These are phyloP conservation scores for Rachycentron canadum DNA, from an alignment of 2,797 vertebrate species.

Conservation along the genomic window DNA sequence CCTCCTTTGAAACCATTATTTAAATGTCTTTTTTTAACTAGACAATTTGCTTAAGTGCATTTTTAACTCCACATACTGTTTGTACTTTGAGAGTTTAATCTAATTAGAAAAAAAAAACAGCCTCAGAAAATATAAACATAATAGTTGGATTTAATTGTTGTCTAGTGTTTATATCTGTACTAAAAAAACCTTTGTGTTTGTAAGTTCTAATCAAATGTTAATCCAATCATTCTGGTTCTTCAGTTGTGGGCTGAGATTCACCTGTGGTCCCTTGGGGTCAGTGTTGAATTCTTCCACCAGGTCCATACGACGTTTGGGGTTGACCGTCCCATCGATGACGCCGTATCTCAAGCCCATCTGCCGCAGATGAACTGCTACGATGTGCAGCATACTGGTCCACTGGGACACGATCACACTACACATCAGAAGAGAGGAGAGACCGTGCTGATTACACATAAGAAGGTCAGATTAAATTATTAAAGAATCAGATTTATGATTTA, in stretches of 20 bases:
- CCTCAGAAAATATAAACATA: not conserved
- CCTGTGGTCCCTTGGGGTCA: conserved; percentile 89
- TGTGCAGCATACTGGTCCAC: conserved; percentile 95
- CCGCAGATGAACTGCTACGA: conserved; percentile 90
- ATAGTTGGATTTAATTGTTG: too few relatives aligned
- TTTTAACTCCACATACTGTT: not conserved
- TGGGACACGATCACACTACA: conserved; percentile 95
- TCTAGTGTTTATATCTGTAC: not conserved
- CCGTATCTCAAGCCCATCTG: conserved; percentile 83
- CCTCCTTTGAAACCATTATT: not conserved
- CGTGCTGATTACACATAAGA: not conserved
- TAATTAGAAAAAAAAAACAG: not conserved
- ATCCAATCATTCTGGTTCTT: not conserved
- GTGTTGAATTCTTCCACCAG: conserved; percentile 96
- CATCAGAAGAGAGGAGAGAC: not conserved
- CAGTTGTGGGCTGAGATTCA: conserved; percentile 51
- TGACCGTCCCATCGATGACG: conserved; percentile 91
- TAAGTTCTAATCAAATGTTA: not conserved
- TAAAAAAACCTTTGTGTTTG: not conserved
- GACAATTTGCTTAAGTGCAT: not conserved
- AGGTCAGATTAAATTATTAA: not conserved
- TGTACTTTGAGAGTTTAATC: not conserved
- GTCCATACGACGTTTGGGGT: conserved; percentile 94
- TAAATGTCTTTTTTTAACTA: not conserved
- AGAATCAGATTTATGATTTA: not conserved